These are phyloP conservation scores for Augiades crinisus DNA, from an alignment of 2,888 invertebrate genomes.

Conservation along the genomic window DNA sequence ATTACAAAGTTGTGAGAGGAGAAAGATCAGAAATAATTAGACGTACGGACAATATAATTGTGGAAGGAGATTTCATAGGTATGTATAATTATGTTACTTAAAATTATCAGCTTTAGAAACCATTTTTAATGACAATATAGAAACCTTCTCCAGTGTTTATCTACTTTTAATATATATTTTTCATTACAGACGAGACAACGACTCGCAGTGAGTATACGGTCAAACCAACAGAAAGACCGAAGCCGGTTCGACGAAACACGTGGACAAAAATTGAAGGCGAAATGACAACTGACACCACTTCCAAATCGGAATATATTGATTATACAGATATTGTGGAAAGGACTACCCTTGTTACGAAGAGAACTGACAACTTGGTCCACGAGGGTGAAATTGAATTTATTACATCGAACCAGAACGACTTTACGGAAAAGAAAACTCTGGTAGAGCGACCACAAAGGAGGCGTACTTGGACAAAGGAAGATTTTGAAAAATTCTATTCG, in stretches of 20 bases:
- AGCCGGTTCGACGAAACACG: conserved; percentile 86
- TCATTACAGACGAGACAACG: conserved; percentile 84
- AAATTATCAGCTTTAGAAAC: no score
- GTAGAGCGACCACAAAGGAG: conserved; percentile 82
- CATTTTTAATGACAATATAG: neutral
- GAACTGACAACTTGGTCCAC: conserved; percentile 84
- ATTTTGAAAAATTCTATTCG: conserved; percentile 85
- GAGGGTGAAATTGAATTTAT: conserved; percentile 86
- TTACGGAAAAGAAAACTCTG: conserved; percentile 79
- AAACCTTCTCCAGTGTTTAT: no score
- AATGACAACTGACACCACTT: conserved; percentile 86
- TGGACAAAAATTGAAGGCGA: conserved; percentile 90
- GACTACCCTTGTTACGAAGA: conserved; percentile 80
- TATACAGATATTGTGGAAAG: conserved; percentile 81
- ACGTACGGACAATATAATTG: conserved; percentile 84
- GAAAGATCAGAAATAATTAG: conserved; percentile 84
- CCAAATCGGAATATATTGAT: conserved; percentile 84
- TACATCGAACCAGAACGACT: conserved; percentile 84
- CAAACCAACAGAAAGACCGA: conserved; percentile 83
- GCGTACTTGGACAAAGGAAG: conserved; percentile 87
- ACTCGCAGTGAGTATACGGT: conserved; percentile 85
- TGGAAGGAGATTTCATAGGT: conserved; percentile 86
- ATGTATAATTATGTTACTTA: conserved; percentile 38
- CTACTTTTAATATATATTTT: conserved; percentile 2
- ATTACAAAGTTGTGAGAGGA: conserved; percentile 81